Evolutionary conservation across 2,113 vertebrate species (phyloP).

Genomic region (Poeciliopsis retropinna): DNA sequence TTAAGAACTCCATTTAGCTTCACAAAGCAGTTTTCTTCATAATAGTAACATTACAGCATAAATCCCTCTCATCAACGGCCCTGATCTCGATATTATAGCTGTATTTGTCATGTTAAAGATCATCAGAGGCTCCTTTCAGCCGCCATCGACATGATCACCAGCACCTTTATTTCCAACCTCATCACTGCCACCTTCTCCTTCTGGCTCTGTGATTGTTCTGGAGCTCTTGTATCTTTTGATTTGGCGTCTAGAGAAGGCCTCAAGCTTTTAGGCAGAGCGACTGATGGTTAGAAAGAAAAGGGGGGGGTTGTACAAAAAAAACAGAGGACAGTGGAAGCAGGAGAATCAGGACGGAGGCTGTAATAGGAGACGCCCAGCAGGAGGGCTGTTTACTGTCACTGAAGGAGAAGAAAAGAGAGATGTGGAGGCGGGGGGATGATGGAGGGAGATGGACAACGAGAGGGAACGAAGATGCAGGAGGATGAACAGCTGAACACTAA

Average conservation of each 20-base stretch:
- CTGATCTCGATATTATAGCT: conserved; percentile 6
- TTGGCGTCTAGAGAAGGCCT: conserved; percentile 63
- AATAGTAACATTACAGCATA: background rate
- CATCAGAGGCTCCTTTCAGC: conserved; percentile 28
- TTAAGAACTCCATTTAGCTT: background rate
- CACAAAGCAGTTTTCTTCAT: background rate
- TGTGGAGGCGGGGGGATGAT: conserved; percentile 8
- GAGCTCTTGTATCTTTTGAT: conserved; percentile 76
- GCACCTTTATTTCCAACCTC: conserved; percentile 32
- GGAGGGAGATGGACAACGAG: conserved; percentile 41
- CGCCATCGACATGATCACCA: background rate
- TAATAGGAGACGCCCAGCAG: conserved; percentile 79
- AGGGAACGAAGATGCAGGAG: conserved; percentile 33
- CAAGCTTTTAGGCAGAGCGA: conserved; percentile 75
- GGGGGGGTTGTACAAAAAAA: conserved; percentile 8
- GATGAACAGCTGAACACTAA: conserved; percentile 41
- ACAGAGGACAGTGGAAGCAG: conserved; percentile 40
- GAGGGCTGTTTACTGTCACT: conserved; percentile 71
- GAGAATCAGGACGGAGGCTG: conserved; percentile 66
- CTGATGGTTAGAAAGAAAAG: conserved; percentile 48
- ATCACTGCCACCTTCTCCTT: conserved; percentile 46
- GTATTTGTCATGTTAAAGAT: conserved; percentile 42
- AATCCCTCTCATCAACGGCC: background rate
- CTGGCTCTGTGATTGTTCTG: conserved; percentile 51
- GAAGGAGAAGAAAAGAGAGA: conserved; percentile 59